Conservation (phyloP, 2,888 invertebrate species). For the Molorchus minor region DNA sequence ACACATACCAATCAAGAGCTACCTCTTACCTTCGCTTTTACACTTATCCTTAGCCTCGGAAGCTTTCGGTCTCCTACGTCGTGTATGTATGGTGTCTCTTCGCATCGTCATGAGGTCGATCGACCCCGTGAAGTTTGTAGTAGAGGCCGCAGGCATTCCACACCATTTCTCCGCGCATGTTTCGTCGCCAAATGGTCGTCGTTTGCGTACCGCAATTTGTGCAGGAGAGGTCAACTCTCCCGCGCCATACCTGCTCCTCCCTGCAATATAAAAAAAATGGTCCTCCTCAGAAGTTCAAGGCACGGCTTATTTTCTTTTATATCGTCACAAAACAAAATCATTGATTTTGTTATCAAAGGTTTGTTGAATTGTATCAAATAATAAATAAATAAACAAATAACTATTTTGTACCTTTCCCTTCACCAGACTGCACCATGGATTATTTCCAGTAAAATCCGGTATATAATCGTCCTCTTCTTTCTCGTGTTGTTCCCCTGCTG, state of each 20-base stretch:
- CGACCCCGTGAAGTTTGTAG: constrained; percentile 94
- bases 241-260: constrained; percentile 56
- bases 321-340: too few species aligned
- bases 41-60: constrained; percentile 43
- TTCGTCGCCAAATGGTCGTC: constrained; percentile 97
- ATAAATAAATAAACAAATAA: too few species aligned
- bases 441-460: constrained; percentile 59
- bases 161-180: constrained; percentile 96
- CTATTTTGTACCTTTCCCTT: constrained; percentile 58
- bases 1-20: neutral
- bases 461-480: constrained; percentile 44
- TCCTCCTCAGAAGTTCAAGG: too few species aligned
- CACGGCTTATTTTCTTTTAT: too few species aligned
- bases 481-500: constrained; percentile 35
- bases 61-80: constrained; percentile 86
- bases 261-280: too few species aligned
- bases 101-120: constrained; percentile 93
- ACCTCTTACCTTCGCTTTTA: constrained; percentile 30
- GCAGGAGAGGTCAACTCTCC: constrained; percentile 86
- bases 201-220: constrained; percentile 97
- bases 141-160: constrained; percentile 99
- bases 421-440: constrained; percentile 61
- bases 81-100: constrained; percentile 94
- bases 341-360: too few species aligned
- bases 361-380: too few species aligned